Evolutionary conservation across 2,113 vertebrate genomes (phyloP), one percentile per base, ranked within the genome.

Genomic region (Diphyllodes magnificus): DNA sequence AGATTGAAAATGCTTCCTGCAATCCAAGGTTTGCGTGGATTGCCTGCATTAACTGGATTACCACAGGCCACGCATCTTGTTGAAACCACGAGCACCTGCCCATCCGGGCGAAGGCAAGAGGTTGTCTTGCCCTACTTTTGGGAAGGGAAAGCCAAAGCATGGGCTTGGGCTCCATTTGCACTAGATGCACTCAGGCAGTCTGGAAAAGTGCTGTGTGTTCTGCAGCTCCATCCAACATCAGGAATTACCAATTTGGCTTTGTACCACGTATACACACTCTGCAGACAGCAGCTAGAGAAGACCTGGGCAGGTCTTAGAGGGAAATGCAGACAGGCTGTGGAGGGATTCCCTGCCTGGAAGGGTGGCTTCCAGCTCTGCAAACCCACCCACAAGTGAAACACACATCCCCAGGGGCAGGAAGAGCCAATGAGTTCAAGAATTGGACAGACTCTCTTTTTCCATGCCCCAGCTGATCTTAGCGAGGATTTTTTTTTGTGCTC

Each of bases 41-140:
- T 81, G 53, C 28, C 30, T 35, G 33, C 31, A 20, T 16, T 57
- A n/a, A 35, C 30, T 49, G 42, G 10, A 57, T 82, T 30, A 73
- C 35, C 23, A 14, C 0, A 2, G 25, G 27, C 60, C 42, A 33
- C 0, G 0, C 0, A 1, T 45, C 13, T 4, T 75, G 5, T 54
- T 8, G 3, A 73, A 83, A 70, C 9, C 16, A 17, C 10, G 23
- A n/a, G 12, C 33, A 63, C 5, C 13, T 8, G 18, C 14, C 13
- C 42, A 35, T 27, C 23, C 8, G 8, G 11, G 23, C 18, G 0
- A 3, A 83, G 35, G 27, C 8, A 35, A 45, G 49, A 51, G 12
- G 11, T 60, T 10, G 0, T 33, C 23, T 49, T 87, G 25, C 23
- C 30, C 35, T 69, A 24, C 5, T 60, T 60, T 66, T 37, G 35